phyloP scores from a whole-genome alignment of 2,113 vertebrate genomes.

The Lynx canadensis region DNA sequence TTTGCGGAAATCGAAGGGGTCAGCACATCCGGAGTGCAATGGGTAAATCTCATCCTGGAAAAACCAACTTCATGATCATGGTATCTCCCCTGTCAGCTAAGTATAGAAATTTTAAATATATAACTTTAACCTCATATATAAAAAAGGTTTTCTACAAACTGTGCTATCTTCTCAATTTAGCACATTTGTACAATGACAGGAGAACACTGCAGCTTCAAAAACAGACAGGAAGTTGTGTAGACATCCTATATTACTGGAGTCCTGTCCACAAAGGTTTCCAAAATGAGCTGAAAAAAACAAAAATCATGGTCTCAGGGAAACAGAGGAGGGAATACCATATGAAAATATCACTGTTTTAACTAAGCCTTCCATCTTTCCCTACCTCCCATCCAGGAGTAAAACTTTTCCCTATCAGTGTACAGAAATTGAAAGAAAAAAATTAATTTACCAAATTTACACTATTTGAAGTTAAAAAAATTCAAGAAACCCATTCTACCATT shows the following conservation, averaged over 20 bases:
- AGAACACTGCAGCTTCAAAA: not conserved
- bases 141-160: not conserved
- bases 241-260: not conserved
- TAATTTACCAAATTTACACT: constrained; percentile 41
- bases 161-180: not conserved
- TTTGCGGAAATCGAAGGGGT: not conserved
- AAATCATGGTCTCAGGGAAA: constrained; percentile 25
- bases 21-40: not conserved
- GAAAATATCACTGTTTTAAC: not conserved
- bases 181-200: not conserved
- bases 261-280: constrained; percentile 27
- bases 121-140: not conserved
- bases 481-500: not conserved
- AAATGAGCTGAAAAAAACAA: constrained; percentile 43
- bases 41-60: not conserved
- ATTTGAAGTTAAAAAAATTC: not conserved
- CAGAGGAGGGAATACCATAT: not conserved
- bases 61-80: not conserved
- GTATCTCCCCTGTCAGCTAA: not conserved
- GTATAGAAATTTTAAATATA: not conserved
- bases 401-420: not conserved
- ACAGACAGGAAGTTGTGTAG: constrained; percentile 8
- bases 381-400: not conserved
- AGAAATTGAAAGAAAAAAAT: constrained; percentile 28
- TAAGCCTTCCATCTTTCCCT: not conserved